Base-by-base conservation (phyloP, 2,888 invertebrate species). In the Nemotelus nigrinus region DNA sequence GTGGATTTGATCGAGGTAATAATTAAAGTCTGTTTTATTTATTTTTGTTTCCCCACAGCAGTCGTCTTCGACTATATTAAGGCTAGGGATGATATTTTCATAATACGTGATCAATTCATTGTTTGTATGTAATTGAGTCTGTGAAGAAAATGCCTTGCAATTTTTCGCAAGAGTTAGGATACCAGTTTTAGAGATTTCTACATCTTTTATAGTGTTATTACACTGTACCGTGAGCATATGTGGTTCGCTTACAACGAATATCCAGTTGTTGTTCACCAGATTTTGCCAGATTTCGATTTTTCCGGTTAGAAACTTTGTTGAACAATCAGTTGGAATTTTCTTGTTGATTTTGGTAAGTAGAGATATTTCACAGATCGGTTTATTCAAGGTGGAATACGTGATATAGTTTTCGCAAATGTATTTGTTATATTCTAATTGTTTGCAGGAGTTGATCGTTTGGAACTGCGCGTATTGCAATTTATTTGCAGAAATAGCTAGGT, bases 321-420 rank as follows among this genome's bases (percentile, higher is more conserved):
- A 6, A 48, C 67, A 67, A 39, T 67, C 67, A 6, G 8, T 67
- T 3, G 67, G 67, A 2, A 67, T 63, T 67, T 48, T 67, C 41
- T 67, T 67, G 50, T 67, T 67, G 6, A 67, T 25, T n/a, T 67
- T 67, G n/a, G 67, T 67, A 48, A 48, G 48, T 2, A 67, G 25
- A 3, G 67, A 67, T 25, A 67, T 39, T 25, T 67, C 67, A 10
- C 67, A 67, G 41, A 67, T 67, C 3, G 67, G 67, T 48, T 67
- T 67, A 67, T 48, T 67, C 25, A 67, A 25, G n/a, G 67, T 48
- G 4, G 67, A 48, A 25, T 70, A 70, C 3, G 63, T 77, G 8
- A 70, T 68, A 45, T 70, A 58, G 39, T 70, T 77, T 47, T 77
- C 70, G n/a, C 77, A 70, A 3, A 77, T 60, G 50, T 58, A 77